Percentiles rank a stretch among this genome's conserved stretches.
phyloP scores from a whole-genome alignment of 1,140 invertebrate species.

The Phortica variegata region DNA sequence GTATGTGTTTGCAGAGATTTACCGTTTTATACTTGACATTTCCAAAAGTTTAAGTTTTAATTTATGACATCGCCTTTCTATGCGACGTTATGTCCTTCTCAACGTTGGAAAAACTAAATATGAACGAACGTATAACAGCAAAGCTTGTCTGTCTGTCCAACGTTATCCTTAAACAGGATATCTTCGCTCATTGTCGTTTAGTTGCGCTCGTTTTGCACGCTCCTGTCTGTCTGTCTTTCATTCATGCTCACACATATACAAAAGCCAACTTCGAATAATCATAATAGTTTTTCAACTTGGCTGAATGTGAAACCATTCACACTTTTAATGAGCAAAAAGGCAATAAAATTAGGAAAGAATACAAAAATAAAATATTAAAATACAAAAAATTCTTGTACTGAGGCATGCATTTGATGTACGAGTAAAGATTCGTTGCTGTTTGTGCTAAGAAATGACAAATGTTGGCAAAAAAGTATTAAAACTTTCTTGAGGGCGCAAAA shows the following conservation, averaged over 20 bases:
- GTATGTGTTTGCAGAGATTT: conserved; percentile 48
- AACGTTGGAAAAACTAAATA: conserved; percentile 52
- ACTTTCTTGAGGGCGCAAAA: too few species aligned
- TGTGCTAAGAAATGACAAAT: too few species aligned
- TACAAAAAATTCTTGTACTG: too few species aligned
- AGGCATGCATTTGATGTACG: too few species aligned
- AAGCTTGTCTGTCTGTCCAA: background rate
- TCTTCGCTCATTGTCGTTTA: conserved; percentile 36
- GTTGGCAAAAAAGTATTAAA: too few species aligned
- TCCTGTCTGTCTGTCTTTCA: conserved; percentile 4
- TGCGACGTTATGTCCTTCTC: too few species aligned
- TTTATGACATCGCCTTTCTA: conserved; percentile 57
- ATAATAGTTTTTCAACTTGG: too few species aligned
- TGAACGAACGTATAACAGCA: conserved; percentile 33
- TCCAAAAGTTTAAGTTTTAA: conserved; percentile 57
- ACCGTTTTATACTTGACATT: conserved; percentile 57
- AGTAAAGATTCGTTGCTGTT: too few species aligned
- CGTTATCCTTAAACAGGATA: conserved; percentile 42
- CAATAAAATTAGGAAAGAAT: too few species aligned
- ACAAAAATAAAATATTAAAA: too few species aligned
- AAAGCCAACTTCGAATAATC: background rate
- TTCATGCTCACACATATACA: conserved; percentile 6
- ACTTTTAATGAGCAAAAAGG: too few species aligned
- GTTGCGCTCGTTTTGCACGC: conserved; percentile 3
- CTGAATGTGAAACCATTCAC: too few species aligned